Evolutionary conservation across 2,888 invertebrate species (phyloP).

Genomic region (Neria commutata): DNA sequence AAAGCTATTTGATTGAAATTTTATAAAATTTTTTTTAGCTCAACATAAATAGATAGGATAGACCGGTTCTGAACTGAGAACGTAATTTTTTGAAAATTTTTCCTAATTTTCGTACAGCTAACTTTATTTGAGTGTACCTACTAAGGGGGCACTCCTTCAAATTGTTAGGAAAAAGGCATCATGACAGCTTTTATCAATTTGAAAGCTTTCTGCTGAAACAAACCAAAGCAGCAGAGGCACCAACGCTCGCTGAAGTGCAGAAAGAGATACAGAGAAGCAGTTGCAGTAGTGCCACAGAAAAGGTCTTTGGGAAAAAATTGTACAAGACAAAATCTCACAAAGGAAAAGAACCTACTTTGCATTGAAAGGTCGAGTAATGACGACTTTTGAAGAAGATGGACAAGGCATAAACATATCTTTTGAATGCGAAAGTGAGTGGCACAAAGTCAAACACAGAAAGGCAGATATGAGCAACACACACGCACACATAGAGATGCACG

Average conservation of each 20-base stretch:
- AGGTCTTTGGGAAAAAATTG: background rate
- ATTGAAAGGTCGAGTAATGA: slow-evolving; percentile 51
- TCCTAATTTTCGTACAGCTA: too few relatives aligned
- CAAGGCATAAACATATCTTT: slow-evolving; percentile 4
- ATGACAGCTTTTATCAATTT: background rate
- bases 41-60: too few relatives aligned
- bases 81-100: too few relatives aligned
- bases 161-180: too few relatives aligned
- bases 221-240: slow-evolving; percentile 5
- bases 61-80: too few relatives aligned
- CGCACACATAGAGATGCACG: slow-evolving; percentile 14
- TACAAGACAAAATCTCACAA: background rate
- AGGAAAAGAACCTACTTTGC: slow-evolving; percentile 46
- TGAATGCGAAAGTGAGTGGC: slow-evolving; percentile 48
- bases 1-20: too few relatives aligned
- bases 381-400: slow-evolving; percentile 11
- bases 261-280: slow-evolving; percentile 15
- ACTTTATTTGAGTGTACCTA: too few relatives aligned
- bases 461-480: background rate
- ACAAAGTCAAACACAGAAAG: background rate
- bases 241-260: slow-evolving; percentile 24
- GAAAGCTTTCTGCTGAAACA: background rate
- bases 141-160: too few relatives aligned
- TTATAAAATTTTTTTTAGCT: too few relatives aligned
- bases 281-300: slow-evolving; percentile 6